Evolutionary conservation across 2,888 invertebrate species (phyloP), one percentile per base, ranked within the genome.

Genomic region (Crioceris asparagi): DNA sequence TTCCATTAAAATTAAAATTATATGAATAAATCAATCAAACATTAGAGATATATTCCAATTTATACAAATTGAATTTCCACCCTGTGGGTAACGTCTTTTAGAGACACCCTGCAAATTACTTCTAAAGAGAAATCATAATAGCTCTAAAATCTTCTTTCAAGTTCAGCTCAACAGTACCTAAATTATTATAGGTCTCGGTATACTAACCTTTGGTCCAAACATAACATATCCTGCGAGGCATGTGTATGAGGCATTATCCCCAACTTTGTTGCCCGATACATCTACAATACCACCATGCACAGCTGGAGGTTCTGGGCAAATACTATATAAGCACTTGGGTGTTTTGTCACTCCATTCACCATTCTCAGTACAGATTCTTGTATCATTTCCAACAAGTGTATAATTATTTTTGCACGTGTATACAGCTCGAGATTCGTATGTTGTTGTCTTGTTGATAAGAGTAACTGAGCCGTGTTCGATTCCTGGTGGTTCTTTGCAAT

Each of bases 151-250:
- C n/a, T n/a, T n/a, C n/a, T n/a, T n/a, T n/a, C n/a, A n/a, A n/a
- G n/a, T n/a, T n/a, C n/a, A n/a, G n/a, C n/a, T n/a, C n/a, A n/a
- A n/a, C n/a, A n/a, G n/a, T n/a, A n/a, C n/a, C n/a, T n/a, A n/a
- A n/a, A n/a, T n/a, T n/a, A n/a, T n/a, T n/a, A n/a, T n/a, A n/a
- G n/a, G n/a, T n/a, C n/a, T n/a, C n/a, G n/a, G n/a, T n/a, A 18
- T 11, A 25, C 75, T 71, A 62, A 85, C 85, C 51, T 81, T 76
- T 55, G 82, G 75, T 25, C 91, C 91, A 46, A 83, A 81, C 15
- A 91, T 67, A 40, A 88, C 82, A 60, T 85, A 87, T 35, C 91
- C 92, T 43, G 79, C 71, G 54, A 84, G 79, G 52, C 91, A 92
- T 3, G 72, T 70, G 56, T 90, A 92, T 0, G 75, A 77, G 0